phyloP scores from a whole-genome alignment of 1,140 invertebrate genomes.

The Drosophila virilis region DNA sequence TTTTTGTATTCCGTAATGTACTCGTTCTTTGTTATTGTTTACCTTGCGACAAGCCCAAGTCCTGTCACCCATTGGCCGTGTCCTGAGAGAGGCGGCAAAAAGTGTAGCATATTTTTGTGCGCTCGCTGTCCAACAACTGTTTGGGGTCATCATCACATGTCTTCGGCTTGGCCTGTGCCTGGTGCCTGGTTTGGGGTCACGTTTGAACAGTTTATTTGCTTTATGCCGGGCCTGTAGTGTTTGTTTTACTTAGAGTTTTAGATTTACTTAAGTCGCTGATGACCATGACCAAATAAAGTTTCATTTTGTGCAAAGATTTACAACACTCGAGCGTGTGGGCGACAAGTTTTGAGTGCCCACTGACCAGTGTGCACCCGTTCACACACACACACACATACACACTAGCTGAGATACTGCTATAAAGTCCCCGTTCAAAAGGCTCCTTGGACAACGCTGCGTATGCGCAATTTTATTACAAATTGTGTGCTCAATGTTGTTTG shows the following conservation, averaged over 20 bases:
- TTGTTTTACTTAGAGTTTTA: constrained; percentile 82
- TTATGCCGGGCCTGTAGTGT: constrained; percentile 71
- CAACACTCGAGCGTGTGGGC: constrained; percentile 76
- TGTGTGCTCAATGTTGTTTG: constrained; percentile 54
- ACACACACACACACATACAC: constrained; percentile 19
- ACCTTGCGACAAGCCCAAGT: not conserved
- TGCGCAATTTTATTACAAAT: constrained; percentile 68
- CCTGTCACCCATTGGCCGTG: constrained; percentile 2
- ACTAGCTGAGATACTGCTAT: not conserved
- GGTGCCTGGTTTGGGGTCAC: constrained; percentile 63
- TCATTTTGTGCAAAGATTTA: constrained; percentile 79
- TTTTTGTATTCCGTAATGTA: constrained; percentile 49
- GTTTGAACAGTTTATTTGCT: constrained; percentile 78
- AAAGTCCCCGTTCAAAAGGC: constrained; percentile 46
- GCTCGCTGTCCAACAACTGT: constrained; percentile 35
- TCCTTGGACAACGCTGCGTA: constrained; percentile 61
- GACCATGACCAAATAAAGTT: constrained; percentile 82
- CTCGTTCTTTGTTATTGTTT: constrained; percentile 26
- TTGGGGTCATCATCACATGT: constrained; percentile 53
- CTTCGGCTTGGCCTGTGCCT: not conserved
- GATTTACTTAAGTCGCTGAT: constrained; percentile 81
- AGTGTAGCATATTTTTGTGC: constrained; percentile 59
- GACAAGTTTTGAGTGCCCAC: constrained; percentile 69
- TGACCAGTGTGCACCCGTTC: constrained; percentile 9
- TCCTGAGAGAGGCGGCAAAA: constrained; percentile 12